phyloP scores from a whole-genome alignment of 2,113 vertebrate species.

The Prunella himalayana region DNA sequence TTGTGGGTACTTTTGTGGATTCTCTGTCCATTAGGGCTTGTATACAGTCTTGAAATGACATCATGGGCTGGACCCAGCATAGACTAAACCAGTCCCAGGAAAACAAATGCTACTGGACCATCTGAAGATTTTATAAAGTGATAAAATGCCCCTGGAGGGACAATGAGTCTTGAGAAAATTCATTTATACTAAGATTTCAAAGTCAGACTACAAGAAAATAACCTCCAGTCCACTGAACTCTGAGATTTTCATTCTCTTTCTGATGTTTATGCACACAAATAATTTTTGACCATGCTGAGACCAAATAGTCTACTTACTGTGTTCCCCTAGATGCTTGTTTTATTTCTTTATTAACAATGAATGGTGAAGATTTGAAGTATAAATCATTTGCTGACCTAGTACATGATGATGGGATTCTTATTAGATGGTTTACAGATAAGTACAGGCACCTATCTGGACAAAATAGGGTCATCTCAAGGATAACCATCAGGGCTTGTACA shows the following conservation, averaged over 20 bases:
- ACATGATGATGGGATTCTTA: neutral
- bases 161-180: conserved; percentile 18
- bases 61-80: neutral
- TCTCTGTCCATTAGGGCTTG: neutral
- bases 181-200: neutral
- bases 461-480: neutral
- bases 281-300: neutral
- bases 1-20: conserved; percentile 42
- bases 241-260: neutral
- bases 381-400: neutral
- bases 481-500: neutral
- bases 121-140: conserved; percentile 14
- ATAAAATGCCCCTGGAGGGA: neutral
- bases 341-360: neutral
- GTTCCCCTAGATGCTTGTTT: neutral
- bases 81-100: neutral
- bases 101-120: neutral
- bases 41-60: neutral
- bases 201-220: neutral
- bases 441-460: neutral
- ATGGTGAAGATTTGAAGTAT: neutral
- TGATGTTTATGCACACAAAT: neutral
- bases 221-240: neutral
- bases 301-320: neutral
- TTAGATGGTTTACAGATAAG: neutral